Evolutionary conservation across 2,888 invertebrate species (phyloP), one percentile per base, ranked within the genome.

Genomic region (Chaitophorus viminalis): DNA sequence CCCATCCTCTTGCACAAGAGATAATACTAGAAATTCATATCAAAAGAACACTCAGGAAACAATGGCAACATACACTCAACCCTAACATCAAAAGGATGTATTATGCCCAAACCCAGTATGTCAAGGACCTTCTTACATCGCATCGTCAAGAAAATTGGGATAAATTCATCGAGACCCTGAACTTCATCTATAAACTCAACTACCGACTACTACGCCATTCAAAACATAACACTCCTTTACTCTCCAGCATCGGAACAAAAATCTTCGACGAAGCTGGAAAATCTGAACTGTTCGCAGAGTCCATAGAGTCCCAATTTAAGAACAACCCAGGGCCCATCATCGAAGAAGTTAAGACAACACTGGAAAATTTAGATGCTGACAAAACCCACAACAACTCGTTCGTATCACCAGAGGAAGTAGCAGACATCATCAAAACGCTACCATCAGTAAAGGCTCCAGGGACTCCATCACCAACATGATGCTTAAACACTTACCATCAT

Each of bases 241-340:
- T 9, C 14, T 17, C 60, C 8, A 31, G 1, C 1, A 21, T 8
- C 9, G 60, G 65, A 21, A 6, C 72, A 3, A 29, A n/a, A 70
- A 74, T 87, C 70, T 87, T 79, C 79, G 52, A 78, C 25, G 70
- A 39, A 5, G 29, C 21, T 9, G 79, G 78, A 8, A 36, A 36
- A 39, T 70, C 87, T 17, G 87, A 87, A 52, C n/a, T 74, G 29
- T 87, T 87, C 52, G 87, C 72, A n/a, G 79, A 72, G 29, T 21
- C 79, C n/a, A 65, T 87, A 72, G 72, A 70, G 29, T 31, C 39
- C 11, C 79, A 87, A 54, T 87, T 87, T 18, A 29, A 14, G n/a
- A 70, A 18, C 70, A 70, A 70, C 70, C 2, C 70, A 18, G 70
- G n/a, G 2, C 21, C n/a, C 11, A n/a, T 29, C 70, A 25, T 70